A percentile compares a stretch with the other conserved stretches of the same genome.
Conservation (phyloP, 2,797 vertebrate species). For the Pitangus sulphuratus region DNA sequence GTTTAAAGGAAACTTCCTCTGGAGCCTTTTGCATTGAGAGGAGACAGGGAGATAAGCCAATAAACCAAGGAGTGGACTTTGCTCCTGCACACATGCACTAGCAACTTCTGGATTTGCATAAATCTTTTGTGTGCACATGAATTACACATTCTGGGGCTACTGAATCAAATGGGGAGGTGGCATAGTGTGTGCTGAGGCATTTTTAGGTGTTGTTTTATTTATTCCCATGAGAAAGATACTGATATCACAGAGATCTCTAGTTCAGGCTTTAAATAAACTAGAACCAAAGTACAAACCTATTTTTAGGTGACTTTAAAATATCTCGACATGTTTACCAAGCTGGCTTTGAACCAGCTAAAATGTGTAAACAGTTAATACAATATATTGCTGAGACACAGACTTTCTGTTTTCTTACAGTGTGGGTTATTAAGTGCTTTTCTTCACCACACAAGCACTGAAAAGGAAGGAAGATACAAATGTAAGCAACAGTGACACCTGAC, state of each 20-base stretch:
- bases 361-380: slow-evolving; percentile 34
- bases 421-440: slow-evolving; percentile 13
- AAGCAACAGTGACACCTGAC: slow-evolving; percentile 8
- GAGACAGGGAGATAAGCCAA: neutral
- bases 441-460: neutral
- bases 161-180: neutral
- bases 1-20: neutral
- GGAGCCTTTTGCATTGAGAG: neutral
- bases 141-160: accelerated
- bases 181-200: neutral
- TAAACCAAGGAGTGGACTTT: neutral
- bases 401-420: neutral
- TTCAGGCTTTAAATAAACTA: slow-evolving; percentile 7
- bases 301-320: slow-evolving; percentile 40
- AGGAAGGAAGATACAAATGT: neutral
- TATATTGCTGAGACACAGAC: neutral
- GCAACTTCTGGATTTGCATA: neutral
- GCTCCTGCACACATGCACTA: neutral
- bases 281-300: neutral
- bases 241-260: neutral
- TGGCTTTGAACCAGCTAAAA: slow-evolving; percentile 22
- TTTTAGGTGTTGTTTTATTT: neutral
- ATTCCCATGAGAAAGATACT: neutral
- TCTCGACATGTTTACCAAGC: neutral
- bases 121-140: neutral